Conservation (phyloP, 2,888 invertebrate genomes). For the Heteropelma amictum region DNA sequence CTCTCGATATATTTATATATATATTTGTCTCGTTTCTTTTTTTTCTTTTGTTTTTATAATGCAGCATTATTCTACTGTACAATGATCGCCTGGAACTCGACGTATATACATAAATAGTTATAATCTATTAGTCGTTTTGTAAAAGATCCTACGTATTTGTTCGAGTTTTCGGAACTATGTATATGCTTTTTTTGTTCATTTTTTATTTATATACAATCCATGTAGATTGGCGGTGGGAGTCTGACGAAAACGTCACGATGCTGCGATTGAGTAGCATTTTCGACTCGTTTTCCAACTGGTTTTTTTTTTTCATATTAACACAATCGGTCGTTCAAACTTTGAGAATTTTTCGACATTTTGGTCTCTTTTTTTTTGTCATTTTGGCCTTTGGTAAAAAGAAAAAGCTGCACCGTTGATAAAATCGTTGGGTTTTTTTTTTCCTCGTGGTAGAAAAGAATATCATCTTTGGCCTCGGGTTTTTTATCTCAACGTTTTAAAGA, state of each 20-base stretch:
- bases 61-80: constrained; percentile 68
- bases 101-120: constrained; percentile 63
- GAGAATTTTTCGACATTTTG: no score
- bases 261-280: constrained; percentile 34
- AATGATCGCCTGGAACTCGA: constrained; percentile 62
- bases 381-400: no score
- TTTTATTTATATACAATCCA: constrained; percentile 59
- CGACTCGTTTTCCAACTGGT: no score
- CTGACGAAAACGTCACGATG: constrained; percentile 38
- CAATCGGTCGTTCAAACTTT: no score
- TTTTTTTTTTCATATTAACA: constrained; percentile 16
- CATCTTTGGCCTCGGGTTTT: no score
- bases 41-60: constrained; percentile 59
- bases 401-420: no score
- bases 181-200: constrained; percentile 32
- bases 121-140: constrained; percentile 61
- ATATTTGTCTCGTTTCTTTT: no score
- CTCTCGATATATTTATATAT: no score
- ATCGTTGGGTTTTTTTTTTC: no score
- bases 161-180: constrained; percentile 59
- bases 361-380: no score
- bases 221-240: constrained; percentile 52
- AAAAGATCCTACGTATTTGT: constrained; percentile 62
- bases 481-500: no score
- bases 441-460: no score